Percentiles rank a stretch among this genome's conserved stretches.
These are phyloP conservation scores for Coluber constrictor DNA, from an alignment of 2,797 vertebrate genomes.

Conservation along the genomic window DNA sequence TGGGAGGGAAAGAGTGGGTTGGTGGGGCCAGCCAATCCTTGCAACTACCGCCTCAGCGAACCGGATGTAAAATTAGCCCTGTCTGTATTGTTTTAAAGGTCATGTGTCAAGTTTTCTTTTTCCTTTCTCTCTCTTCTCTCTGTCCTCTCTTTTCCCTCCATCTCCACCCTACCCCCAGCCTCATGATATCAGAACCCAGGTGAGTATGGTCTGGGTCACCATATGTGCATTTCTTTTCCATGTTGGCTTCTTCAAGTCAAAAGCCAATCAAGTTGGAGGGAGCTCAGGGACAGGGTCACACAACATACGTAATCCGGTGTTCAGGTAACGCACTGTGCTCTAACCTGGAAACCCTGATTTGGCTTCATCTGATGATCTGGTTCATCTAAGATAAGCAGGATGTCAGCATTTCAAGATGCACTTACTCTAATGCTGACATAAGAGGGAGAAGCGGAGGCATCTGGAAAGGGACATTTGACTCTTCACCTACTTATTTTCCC, in stretches of 20 bases:
- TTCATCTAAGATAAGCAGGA: not conserved
- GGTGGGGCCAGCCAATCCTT: no score
- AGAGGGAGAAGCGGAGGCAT: no score
- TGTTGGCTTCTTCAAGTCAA: not conserved
- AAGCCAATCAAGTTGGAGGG: not conserved
- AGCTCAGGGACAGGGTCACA: not conserved
- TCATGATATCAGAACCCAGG: slow-evolving; percentile 81
- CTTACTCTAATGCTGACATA: no score
- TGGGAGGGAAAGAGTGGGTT: no score
- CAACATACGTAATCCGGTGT: not conserved
- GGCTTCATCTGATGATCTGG: not conserved
- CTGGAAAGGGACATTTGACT: no score
- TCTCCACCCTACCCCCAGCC: slow-evolving; percentile 62
- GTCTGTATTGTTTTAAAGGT: not conserved
- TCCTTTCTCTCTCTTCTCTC: slow-evolving; percentile 19
- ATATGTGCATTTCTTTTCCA: not conserved
- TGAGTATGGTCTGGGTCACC: slow-evolving; percentile 61
- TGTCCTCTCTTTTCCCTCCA: not conserved
- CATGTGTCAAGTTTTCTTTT: not conserved
- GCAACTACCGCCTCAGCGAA: no score
- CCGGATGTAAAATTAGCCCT: no score
- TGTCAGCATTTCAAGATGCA: no score
- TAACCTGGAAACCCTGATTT: not conserved
- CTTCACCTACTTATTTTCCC: no score
- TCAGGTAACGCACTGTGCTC: not conserved